Percentiles rank a stretch among this genome's conserved stretches.
phyloP scores from a whole-genome alignment of 1,140 invertebrate genomes.

The Eupeodes corollae region DNA sequence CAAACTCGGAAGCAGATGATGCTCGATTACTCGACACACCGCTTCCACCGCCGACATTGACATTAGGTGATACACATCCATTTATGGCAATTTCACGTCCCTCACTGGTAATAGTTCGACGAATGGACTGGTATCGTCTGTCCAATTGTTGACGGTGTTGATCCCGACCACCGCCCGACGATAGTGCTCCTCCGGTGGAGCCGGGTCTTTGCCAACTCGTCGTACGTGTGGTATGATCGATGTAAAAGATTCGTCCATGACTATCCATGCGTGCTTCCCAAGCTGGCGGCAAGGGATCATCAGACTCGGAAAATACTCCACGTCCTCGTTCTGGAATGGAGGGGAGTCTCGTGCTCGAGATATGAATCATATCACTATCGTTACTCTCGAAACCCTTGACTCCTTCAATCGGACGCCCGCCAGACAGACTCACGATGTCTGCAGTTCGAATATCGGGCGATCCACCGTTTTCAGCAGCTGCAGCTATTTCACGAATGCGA shows the following conservation, averaged over 20 bases:
- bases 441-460: conserved; percentile 27
- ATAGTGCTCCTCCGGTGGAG: conserved; percentile 39
- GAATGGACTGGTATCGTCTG: conserved; percentile 69
- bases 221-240: conserved; percentile 82
- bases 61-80: conserved; percentile 6
- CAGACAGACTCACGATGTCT: conserved; percentile 31
- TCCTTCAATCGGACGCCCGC: conserved; percentile 37
- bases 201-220: conserved; percentile 84
- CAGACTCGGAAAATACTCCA: conserved; percentile 45
- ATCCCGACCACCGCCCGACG: conserved; percentile 32
- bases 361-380: conserved; percentile 52
- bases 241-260: conserved; percentile 84
- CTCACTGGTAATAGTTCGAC: conserved; percentile 65
- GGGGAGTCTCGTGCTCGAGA: conserved; percentile 63
- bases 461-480: conserved; percentile 24
- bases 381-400: conserved; percentile 21
- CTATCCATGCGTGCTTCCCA: conserved; percentile 91
- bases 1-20: conserved; percentile 1
- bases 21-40: neutral
- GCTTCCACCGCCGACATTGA: conserved; percentile 4
- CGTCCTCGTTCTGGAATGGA: conserved; percentile 64
- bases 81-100: conserved; percentile 17
- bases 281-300: conserved; percentile 75
- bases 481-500: conserved; percentile 16
- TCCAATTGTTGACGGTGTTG: conserved; percentile 41